phyloP scores from a whole-genome alignment of 2,113 vertebrate species.

The Saiga tatarica region DNA sequence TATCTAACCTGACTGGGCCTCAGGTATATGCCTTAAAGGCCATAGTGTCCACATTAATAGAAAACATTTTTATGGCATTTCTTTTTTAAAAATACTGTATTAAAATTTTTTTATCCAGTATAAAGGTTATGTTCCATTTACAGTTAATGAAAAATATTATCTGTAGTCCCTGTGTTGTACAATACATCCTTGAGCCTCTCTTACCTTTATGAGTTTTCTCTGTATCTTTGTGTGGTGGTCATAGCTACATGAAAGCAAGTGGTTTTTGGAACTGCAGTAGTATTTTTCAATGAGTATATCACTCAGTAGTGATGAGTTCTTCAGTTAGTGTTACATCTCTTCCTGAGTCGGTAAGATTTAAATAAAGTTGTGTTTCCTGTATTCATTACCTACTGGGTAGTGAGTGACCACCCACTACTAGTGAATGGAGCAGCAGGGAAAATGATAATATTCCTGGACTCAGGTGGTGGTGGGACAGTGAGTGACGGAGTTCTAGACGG shows the following conservation, averaged over 20 bases:
- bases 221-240: not conserved
- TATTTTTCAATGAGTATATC: not conserved
- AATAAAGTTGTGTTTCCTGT: not conserved
- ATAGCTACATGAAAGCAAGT: not conserved
- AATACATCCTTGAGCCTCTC: not conserved
- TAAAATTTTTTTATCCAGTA: not conserved
- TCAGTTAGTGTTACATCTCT: not conserved
- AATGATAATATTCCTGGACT: not conserved
- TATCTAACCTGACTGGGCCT: not conserved
- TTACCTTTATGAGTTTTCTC: not conserved
- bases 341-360: not conserved
- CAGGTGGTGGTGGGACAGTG: not conserved
- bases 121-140: not conserved
- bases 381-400: not conserved
- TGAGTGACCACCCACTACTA: not conserved
- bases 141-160: not conserved
- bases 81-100: not conserved
- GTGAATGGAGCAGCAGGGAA: not conserved
- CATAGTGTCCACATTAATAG: not conserved
- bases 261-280: not conserved
- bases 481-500: slow-evolving; percentile 48
- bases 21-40: not conserved
- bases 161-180: not conserved
- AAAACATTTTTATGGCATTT: not conserved
- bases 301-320: not conserved